A percentile compares a stretch with the other conserved stretches of the same genome.
Conservation (phyloP, 2,113 vertebrate genomes). For the Empidonax traillii region DNA sequence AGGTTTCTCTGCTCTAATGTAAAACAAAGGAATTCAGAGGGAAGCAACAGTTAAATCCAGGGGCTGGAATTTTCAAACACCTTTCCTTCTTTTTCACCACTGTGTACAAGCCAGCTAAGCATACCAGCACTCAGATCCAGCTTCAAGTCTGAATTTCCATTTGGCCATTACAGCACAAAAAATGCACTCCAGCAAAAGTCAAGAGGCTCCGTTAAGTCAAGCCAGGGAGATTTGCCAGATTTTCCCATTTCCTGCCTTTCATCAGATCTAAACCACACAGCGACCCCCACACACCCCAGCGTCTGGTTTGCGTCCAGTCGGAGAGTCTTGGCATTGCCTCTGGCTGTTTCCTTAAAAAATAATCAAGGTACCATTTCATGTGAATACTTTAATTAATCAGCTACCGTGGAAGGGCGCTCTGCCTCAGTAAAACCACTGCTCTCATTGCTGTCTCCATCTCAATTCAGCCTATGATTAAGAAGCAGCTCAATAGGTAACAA, state of each 20-base stretch:
- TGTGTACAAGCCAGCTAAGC: not conserved
- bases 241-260: constrained; percentile 74
- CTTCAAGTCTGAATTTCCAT: constrained; percentile 42
- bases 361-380: constrained; percentile 47
- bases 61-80: not conserved
- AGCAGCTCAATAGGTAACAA: not conserved
- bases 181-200: constrained; percentile 59
- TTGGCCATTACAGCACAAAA: constrained; percentile 51
- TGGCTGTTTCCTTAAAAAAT: constrained; percentile 64
- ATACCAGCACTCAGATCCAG: not conserved
- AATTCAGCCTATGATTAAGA: not conserved
- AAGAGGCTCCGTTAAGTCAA: constrained; percentile 67
- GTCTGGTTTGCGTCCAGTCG: constrained; percentile 74
- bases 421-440: not conserved
- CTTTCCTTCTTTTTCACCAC: not conserved
- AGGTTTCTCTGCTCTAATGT: not conserved
- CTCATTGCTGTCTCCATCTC: not conserved
- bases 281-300: constrained; percentile 29
- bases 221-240: constrained; percentile 65
- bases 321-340: constrained; percentile 21
- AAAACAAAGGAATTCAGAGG: not conserved
- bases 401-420: constrained; percentile 47
- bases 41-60: not conserved
- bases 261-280: constrained; percentile 65
- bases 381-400: constrained; percentile 75